Conservation (phyloP, 2,113 vertebrate species). For the Pseudorectes ferrugineus region DNA sequence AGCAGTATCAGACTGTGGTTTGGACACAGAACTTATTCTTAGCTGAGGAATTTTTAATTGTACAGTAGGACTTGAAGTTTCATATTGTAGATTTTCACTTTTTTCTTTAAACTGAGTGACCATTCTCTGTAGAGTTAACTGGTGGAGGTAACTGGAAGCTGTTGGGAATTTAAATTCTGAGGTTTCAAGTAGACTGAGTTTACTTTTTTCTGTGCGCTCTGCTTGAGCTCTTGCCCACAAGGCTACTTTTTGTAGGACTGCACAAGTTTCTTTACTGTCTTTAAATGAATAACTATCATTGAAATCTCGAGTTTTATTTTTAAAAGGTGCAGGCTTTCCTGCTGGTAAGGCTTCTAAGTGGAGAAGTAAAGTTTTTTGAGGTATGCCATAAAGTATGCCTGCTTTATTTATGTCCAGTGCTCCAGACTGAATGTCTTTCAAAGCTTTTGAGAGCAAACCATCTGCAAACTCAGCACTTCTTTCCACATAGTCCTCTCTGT, state of each 20-base stretch:
- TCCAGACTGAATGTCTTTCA: conserved; percentile 99
- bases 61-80: conserved; percentile 79
- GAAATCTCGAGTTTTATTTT: conserved; percentile 82
- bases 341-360: conserved; percentile 90
- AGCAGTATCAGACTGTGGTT: conserved; percentile 83
- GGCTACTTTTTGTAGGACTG: conserved; percentile 93
- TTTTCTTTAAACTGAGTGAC: conserved; percentile 87
- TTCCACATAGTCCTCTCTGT: conserved; percentile 94
- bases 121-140: conserved; percentile 93
- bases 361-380: conserved; percentile 92
- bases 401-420: conserved; percentile 97
- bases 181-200: conserved; percentile 83
- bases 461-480: conserved; percentile 99
- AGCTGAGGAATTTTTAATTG: conserved; percentile 93
- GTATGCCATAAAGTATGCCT: conserved; percentile 99
- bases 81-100: conserved; percentile 78
- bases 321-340: conserved; percentile 82
- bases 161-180: conserved; percentile 88
- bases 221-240: conserved; percentile 90
- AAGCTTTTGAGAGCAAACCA: conserved; percentile 99
- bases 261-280: conserved; percentile 88
- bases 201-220: conserved; percentile 84
- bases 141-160: conserved; percentile 91
- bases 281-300: conserved; percentile 84
- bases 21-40: conserved; percentile 81